These are phyloP conservation scores for Tachypleus tridentatus DNA, from an alignment of 1,140 invertebrate species.

Conservation along the genomic window DNA sequence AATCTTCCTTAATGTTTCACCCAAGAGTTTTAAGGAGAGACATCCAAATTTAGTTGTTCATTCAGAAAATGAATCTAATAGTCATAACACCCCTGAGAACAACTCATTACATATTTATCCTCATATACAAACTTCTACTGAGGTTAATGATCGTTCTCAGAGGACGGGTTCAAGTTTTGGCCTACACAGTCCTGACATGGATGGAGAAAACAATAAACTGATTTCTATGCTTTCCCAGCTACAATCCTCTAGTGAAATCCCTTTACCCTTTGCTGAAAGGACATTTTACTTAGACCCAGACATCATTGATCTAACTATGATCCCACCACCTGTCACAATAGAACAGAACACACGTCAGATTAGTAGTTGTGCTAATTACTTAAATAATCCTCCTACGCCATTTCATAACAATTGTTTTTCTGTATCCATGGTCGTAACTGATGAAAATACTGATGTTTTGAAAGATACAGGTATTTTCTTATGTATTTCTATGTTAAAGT, in stretches of 20 bases:
- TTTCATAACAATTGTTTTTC: not conserved
- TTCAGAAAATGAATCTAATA: too few species aligned
- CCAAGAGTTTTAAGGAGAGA: too few species aligned
- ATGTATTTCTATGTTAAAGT: too few species aligned
- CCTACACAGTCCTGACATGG: constrained; percentile 63
- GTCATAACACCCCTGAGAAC: constrained; percentile 55
- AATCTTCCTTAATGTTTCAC: too few species aligned
- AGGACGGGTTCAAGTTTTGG: constrained; percentile 57
- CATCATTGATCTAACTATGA: constrained; percentile 76
- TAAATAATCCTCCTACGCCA: constrained; percentile 3
- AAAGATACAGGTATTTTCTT: too few species aligned
- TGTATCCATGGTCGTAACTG: too few species aligned
- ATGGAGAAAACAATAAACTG: constrained; percentile 12
- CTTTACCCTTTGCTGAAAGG: constrained; percentile 39
- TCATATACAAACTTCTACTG: constrained; percentile 10
- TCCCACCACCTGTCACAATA: constrained; percentile 68
- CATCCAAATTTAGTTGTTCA: too few species aligned
- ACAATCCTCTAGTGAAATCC: constrained; percentile 31
- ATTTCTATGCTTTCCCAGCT: constrained; percentile 34
- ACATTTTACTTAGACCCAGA: constrained; percentile 63
- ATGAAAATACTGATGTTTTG: too few species aligned
- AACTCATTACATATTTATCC: constrained; percentile 51
- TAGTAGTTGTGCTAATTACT: not conserved
- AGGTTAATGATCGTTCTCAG: not conserved
- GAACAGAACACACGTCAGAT: constrained; percentile 41